These are phyloP conservation scores for Marmota flaviventris DNA, from an alignment of 2,113 vertebrate species.

Conservation along the genomic window DNA sequence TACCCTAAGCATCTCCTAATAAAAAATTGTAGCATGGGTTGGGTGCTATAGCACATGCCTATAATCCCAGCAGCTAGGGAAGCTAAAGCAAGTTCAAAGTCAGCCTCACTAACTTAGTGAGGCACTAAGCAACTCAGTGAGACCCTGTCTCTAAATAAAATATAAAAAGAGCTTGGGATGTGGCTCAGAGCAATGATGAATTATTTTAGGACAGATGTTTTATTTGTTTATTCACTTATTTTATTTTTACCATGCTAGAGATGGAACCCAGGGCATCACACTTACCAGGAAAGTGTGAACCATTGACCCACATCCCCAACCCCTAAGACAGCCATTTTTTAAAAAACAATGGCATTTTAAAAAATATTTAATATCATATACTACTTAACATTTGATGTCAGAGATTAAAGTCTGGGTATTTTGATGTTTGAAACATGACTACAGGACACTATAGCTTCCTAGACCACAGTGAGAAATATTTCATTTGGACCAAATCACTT, in stretches of 20 bases:
- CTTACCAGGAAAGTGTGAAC: background rate
- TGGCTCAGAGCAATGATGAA: background rate
- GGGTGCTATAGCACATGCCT: no score
- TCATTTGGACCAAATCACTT: background rate
- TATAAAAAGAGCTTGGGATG: no score
- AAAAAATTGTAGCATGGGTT: background rate
- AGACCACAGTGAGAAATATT: background rate
- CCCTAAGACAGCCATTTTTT: background rate
- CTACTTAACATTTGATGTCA: background rate
- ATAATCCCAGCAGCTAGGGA: no score
- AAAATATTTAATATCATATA: background rate
- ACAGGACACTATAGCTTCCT: background rate
- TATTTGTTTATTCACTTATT: background rate
- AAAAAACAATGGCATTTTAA: background rate
- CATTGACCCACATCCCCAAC: background rate
- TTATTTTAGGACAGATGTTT: background rate
- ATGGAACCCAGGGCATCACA: background rate
- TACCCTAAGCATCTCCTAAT: background rate
- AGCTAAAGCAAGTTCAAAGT: no score
- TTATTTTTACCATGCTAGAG: background rate
- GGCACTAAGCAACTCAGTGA: no score
- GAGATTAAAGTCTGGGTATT: background rate
- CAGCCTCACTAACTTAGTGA: no score
- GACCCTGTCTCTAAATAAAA: no score
- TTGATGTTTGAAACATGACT: slow-evolving; percentile 34